Evolutionary conservation across 2,113 vertebrate genomes (phyloP), one percentile per base, ranked within the genome.

Genomic region (Bettongia penicillata): DNA sequence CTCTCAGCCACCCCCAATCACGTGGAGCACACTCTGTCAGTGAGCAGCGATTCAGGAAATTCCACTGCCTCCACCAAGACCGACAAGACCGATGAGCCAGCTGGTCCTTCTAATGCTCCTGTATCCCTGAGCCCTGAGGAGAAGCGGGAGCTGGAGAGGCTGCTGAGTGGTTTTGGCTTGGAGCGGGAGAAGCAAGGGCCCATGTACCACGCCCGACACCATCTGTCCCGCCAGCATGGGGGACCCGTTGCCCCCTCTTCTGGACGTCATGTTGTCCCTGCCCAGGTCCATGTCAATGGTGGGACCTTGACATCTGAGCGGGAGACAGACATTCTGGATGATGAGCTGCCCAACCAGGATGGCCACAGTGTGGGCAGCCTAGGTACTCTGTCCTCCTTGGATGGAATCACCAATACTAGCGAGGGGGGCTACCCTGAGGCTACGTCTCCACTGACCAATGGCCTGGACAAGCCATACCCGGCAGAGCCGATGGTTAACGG

Each of bases 1-100:
- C 98, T 99, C 0, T 98, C 98, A 0, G 98, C 98, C 49, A 93
- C 99, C 0, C 98, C 99, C 91, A 99, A 99, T 97, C 99, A 99
- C 91, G 99, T 99, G 0, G 99, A 99, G 97, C 99, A 99, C 96
- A 99, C 99, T 0, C 98, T 99, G 10, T 99, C 99, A 0, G 99
- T 99, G 97, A 99, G 99, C 99, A 99, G 99, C 0, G 99, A 99
- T 97, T 99, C 99, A 0, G 99, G 99, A 95, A 99, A 99, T 98
- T 99, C 99, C 61, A 99, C 99, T 0, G 99, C 99, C 51, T 99
- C 99, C 92, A 99, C 99, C 96, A 99, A 99, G 98, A 99, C 99
- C 0, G 99, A 99, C 98, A 99, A 99, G 97, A 99, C 99, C 0
- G 99, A 99, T 99, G 99, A 99, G 96, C 98, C 97, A 0, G 98